Base-by-base conservation (phyloP, 2,113 vertebrate genomes). In the Empidonax alnorum region DNA sequence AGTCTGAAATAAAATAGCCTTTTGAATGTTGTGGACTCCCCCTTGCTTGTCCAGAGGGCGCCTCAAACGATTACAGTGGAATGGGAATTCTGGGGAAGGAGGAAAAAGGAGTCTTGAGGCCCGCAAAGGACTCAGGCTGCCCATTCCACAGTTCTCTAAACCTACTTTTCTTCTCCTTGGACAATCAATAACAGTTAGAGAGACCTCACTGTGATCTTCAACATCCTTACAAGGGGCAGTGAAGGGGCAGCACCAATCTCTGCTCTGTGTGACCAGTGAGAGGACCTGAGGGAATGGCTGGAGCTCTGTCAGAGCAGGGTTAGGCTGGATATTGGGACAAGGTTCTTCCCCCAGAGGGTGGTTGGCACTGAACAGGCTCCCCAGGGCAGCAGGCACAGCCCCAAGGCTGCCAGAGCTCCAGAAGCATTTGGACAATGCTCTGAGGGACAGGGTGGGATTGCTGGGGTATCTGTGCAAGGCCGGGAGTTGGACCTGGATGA, bases 131-230 rank as follows among this genome's bases (percentile, higher is more conserved):
- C 58, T 55, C 2, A 0, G 35, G 46, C 44, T 76, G 37, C 14
- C 41, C 27, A 24, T 76, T 88, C 39, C 55, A 76, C 20, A 71
- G 56, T 46, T 27, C 10, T 76, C 41, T 85, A 80, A 49, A 31
- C 50, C 53, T n/a, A 5, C 37, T 82, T 79, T 69, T 78, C 49
- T 68, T 87, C 44, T 72, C 21, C 50, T 59, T 44, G 76, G 52
- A 37, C 31, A 28, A 61, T 0, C 0, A 65, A 22, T 23, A 81
- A 81, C 39, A 46, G 55, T 50, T 27, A 27, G 27, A 35, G 59
- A 66, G 22, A 44, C 14, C 31, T 37, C 31, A 50, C 7, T 0
- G 0, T 0, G 1, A 33, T 37, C 59, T 73, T 28, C 59, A 66
- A 39, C 59, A 50, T 66, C 37, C 22, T 42, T 59, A 33, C 31